phyloP scores from a whole-genome alignment of 2,888 invertebrate genomes.

The Gastrophysa polygoni region DNA sequence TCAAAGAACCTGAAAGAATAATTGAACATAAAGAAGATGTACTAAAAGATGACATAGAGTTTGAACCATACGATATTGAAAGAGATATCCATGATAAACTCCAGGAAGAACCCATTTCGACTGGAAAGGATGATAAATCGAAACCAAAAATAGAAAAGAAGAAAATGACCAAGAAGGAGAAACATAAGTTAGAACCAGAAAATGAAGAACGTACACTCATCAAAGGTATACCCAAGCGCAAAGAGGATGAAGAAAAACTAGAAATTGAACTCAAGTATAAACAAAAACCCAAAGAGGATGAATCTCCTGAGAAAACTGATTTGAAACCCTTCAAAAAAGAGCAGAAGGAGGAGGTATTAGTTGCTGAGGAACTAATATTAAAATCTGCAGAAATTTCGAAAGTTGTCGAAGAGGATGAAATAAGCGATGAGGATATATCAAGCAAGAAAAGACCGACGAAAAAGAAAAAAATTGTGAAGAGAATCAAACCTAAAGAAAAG shows the following conservation, averaged over 20 bases:
- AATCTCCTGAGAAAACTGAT: conserved; percentile 51
- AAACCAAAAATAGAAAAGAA: conserved; percentile 47
- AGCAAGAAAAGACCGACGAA: conserved; percentile 48
- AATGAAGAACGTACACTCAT: conserved; percentile 41
- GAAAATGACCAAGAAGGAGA: conserved; percentile 52
- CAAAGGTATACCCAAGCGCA: conserved; percentile 49
- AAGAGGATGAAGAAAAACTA: conserved; percentile 52
- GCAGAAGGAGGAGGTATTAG: conserved; percentile 44
- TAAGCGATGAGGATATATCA: conserved; percentile 45
- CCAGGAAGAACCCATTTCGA: conserved; percentile 50
- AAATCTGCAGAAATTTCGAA: conserved; percentile 41
- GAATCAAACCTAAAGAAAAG: conserved; percentile 34
- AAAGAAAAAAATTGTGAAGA: conserved; percentile 43
- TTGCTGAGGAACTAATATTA: conserved; percentile 29
- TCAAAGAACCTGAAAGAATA: conserved; percentile 24
- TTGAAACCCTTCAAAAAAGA: conserved; percentile 53
- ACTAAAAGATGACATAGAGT: conserved; percentile 48
- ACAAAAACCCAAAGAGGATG: conserved; percentile 50
- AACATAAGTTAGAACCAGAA: conserved; percentile 50
- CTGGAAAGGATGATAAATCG: conserved; percentile 45
- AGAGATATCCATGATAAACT: conserved; percentile 52
- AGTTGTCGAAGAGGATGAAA: conserved; percentile 36
- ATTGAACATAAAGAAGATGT: conserved; percentile 45
- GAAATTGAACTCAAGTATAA: conserved; percentile 56
- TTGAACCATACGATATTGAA: conserved; percentile 55